phyloP scores from a whole-genome alignment of 2,888 invertebrate species.

The Xestia c-nigrum region DNA sequence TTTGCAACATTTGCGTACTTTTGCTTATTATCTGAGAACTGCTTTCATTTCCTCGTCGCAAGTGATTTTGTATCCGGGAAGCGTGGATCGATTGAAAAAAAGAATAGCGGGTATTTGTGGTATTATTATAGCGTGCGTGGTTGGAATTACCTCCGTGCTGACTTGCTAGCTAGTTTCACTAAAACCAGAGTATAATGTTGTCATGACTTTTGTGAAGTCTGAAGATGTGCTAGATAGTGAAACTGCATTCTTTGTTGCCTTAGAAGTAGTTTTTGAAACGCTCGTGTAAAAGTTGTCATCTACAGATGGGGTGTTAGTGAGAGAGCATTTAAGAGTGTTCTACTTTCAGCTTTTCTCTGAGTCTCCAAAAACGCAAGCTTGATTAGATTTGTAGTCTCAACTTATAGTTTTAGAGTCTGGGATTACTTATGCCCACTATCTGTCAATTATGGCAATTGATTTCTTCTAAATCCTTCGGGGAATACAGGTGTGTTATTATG shows the following conservation, averaged over 20 bases:
- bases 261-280: constrained; percentile 24
- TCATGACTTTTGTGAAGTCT: constrained; percentile 29
- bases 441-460: background rate
- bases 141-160: constrained; percentile 24
- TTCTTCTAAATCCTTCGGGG: background rate
- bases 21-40: constrained; percentile 52
- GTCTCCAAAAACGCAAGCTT: background rate
- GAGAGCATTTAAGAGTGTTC: background rate
- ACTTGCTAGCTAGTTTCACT: constrained; percentile 36
- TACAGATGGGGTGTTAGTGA: constrained; percentile 19
- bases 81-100: constrained; percentile 55
- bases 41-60: constrained; percentile 72
- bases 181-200: constrained; percentile 42
- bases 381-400: background rate
- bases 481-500: background rate
- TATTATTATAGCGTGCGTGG: constrained; percentile 50
- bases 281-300: constrained; percentile 3
- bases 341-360: constrained; percentile 11
- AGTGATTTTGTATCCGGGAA: constrained; percentile 72
- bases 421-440: background rate
- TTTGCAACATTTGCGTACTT: constrained; percentile 34
- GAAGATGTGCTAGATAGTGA: constrained; percentile 39
- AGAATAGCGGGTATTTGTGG: constrained; percentile 62
- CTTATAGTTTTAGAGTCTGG: background rate
- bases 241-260: background rate